A percentile compares a stretch with the other conserved stretches of the same genome.
Conservation (phyloP, 2,113 vertebrate genomes). For the Sinocyclocheilus anshuiensis region DNA sequence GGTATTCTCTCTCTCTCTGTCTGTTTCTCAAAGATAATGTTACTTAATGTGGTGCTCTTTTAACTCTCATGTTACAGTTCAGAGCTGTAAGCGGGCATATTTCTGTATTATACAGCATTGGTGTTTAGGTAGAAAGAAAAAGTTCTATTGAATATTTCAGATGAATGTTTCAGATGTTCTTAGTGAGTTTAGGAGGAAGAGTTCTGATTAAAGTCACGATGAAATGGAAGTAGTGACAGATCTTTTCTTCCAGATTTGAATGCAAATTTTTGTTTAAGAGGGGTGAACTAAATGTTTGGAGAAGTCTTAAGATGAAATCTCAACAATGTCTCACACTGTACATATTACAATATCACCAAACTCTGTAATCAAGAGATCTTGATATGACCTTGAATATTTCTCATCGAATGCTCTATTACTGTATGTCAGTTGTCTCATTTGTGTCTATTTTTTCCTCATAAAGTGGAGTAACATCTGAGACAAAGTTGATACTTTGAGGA, state of each 20-base stretch:
- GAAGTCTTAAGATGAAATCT: too few species aligned
- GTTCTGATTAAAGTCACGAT: neutral
- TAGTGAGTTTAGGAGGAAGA: neutral
- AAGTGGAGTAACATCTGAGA: neutral
- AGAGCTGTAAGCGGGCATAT: neutral
- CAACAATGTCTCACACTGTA: too few species aligned
- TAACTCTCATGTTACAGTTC: conserved; percentile 32
- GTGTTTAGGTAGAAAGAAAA: neutral
- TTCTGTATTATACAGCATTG: neutral
- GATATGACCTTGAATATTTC: too few species aligned
- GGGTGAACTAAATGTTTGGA: neutral
- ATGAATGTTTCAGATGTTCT: neutral
- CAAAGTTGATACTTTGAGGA: neutral
- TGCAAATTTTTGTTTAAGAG: neutral
- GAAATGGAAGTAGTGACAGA: neutral
- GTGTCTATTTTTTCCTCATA: neutral
- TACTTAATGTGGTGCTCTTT: conserved; percentile 28
- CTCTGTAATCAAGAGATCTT: too few species aligned
- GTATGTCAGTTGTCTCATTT: too few species aligned
- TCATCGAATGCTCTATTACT: too few species aligned
- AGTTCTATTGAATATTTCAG: neutral
- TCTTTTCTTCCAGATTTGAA: neutral
- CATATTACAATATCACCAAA: too few species aligned
- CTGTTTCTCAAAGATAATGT: conserved; percentile 23
- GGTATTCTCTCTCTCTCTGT: conserved; percentile 31